Percentiles rank a stretch among this genome's conserved stretches.
phyloP scores from a whole-genome alignment of 2,888 invertebrate species.

The Chaetoderma sp. region DNA sequence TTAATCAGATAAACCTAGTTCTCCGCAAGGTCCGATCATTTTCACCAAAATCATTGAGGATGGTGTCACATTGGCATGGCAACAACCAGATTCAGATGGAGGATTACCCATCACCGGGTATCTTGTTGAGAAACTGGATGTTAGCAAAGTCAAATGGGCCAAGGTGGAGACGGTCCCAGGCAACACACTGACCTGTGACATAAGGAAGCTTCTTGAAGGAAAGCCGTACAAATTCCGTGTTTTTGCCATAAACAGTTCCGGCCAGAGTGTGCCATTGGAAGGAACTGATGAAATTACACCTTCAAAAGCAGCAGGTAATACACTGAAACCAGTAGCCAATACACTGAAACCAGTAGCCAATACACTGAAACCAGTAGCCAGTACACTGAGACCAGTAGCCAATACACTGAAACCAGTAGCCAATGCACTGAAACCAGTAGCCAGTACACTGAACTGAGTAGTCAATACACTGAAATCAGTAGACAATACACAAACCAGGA shows the following conservation, averaged over 20 bases:
- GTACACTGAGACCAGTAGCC: too few relatives aligned
- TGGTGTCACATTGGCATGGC: slow-evolving; percentile 60
- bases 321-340: neutral
- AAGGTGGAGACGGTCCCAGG: slow-evolving; percentile 43
- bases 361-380: too few relatives aligned
- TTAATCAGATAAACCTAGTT: slow-evolving; percentile 51
- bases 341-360: too few relatives aligned
- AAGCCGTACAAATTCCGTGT: slow-evolving; percentile 67
- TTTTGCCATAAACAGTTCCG: slow-evolving; percentile 61
- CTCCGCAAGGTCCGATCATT: slow-evolving; percentile 48
- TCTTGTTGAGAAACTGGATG: slow-evolving; percentile 61
- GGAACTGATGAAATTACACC: slow-evolving; percentile 47
- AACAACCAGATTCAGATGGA: slow-evolving; percentile 62
- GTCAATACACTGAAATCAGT: too few relatives aligned
- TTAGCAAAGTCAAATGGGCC: slow-evolving; percentile 46
- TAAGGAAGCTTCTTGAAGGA: slow-evolving; percentile 58
- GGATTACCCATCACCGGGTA: slow-evolving; percentile 64
- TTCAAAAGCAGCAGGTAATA: slow-evolving; percentile 44
- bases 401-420: too few relatives aligned
- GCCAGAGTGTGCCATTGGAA: slow-evolving; percentile 70
- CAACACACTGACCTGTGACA: slow-evolving; percentile 43
- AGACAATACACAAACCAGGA: too few relatives aligned
- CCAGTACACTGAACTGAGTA: too few relatives aligned
- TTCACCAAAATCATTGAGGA: slow-evolving; percentile 53
- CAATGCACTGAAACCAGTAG: too few relatives aligned